Conservation (phyloP, 2,113 vertebrate genomes). For the Nothoprocta pentlandii region DNA sequence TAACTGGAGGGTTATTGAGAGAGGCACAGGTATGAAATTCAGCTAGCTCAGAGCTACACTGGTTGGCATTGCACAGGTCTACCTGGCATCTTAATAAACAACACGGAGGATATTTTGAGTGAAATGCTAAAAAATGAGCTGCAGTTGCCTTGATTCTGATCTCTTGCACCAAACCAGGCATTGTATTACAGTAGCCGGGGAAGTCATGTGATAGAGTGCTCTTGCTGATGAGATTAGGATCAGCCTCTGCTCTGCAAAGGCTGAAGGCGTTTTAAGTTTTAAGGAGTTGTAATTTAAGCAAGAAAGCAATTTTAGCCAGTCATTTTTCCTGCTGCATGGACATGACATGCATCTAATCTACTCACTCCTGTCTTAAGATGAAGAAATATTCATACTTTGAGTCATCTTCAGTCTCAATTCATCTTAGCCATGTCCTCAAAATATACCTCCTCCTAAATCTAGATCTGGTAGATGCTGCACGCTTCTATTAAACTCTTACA, state of each 20-base stretch:
- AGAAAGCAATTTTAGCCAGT: neutral
- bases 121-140: neutral
- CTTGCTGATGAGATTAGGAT: neutral
- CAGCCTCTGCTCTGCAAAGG: neutral
- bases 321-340: neutral
- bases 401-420: neutral
- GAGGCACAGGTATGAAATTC: neutral
- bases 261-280: neutral
- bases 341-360: neutral
- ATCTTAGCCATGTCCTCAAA: neutral
- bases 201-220: neutral
- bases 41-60: neutral
- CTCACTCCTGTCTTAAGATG: neutral
- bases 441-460: neutral
- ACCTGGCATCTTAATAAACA: neutral
- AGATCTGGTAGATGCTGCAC: neutral
- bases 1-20: neutral
- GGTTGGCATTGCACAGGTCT: neutral
- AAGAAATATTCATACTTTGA: conserved; percentile 8
- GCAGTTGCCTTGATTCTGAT: neutral
- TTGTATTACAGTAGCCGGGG: neutral
- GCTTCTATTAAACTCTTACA: conserved; percentile 28
- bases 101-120: neutral
- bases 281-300: neutral
- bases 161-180: neutral